A percentile compares a stretch with the other conserved stretches of the same genome.
These are phyloP conservation scores for Standfussiana lucernea DNA, from an alignment of 2,888 invertebrate genomes.

Conservation along the genomic window DNA sequence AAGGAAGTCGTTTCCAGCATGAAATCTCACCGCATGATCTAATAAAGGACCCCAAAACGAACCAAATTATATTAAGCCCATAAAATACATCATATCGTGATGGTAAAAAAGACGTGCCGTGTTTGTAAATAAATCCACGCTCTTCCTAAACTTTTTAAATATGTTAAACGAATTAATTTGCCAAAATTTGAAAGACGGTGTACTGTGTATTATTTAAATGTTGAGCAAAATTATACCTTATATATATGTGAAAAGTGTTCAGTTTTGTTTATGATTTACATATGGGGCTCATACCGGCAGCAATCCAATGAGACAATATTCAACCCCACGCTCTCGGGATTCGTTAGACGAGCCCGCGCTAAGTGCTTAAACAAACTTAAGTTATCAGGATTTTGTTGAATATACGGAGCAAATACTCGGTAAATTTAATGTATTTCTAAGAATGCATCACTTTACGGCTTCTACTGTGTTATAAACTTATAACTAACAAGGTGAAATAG, in stretches of 20 bases:
- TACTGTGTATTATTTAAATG: neutral
- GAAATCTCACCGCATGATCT: constrained; percentile 51
- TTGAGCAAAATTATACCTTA: constrained; percentile 31
- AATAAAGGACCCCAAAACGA: constrained; percentile 40
- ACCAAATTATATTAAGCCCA: constrained; percentile 45
- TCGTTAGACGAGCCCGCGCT: constrained; percentile 44
- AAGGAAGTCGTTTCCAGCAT: constrained; percentile 58
- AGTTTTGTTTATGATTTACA: constrained; percentile 23
- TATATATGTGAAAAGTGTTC: neutral
- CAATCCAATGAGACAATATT: constrained; percentile 49
- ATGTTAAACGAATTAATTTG: constrained; percentile 47
- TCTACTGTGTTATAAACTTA: neutral
- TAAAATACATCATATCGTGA: constrained; percentile 51
- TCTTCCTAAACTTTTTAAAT: constrained; percentile 39
- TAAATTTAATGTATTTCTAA: constrained; percentile 18
- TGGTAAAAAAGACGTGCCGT: constrained; percentile 51
- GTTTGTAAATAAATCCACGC: constrained; percentile 48
- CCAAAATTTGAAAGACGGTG: constrained; percentile 27
- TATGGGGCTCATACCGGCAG: constrained; percentile 19
- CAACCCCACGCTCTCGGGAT: constrained; percentile 54
- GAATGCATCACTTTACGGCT: neutral
- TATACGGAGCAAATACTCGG: constrained; percentile 2
- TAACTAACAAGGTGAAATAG: neutral
- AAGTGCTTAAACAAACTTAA: constrained; percentile 55
- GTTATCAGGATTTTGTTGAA: constrained; percentile 40